phyloP scores from a whole-genome alignment of 2,113 vertebrate species.

The human (Homo sapiens) region GRCh38 chrX:124770001-124770500 shows the following conservation, averaged over 20 bases:
- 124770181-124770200: not conserved
- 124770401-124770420: not conserved
- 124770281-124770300: not conserved
- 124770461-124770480: too few species aligned
- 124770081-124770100: not conserved
- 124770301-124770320: not conserved
- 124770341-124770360: not conserved
- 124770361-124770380: not conserved
- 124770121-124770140: not conserved
- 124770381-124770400: not conserved
- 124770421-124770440: too few species aligned
- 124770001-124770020: not conserved
- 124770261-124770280: not conserved
- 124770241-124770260: not conserved
- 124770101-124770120: not conserved
- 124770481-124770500: too few species aligned
- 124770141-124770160: not conserved
- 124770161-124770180: not conserved
- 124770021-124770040: not conserved
- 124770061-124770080: not conserved
- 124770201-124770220: not conserved
- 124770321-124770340: not conserved
- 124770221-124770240: not conserved
- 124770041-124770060: not conserved
- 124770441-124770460: too few species aligned